Evolutionary conservation across 2,797 vertebrate species (phyloP), one percentile per base, ranked within the genome.

Genomic region (Chelmon rostratus): DNA sequence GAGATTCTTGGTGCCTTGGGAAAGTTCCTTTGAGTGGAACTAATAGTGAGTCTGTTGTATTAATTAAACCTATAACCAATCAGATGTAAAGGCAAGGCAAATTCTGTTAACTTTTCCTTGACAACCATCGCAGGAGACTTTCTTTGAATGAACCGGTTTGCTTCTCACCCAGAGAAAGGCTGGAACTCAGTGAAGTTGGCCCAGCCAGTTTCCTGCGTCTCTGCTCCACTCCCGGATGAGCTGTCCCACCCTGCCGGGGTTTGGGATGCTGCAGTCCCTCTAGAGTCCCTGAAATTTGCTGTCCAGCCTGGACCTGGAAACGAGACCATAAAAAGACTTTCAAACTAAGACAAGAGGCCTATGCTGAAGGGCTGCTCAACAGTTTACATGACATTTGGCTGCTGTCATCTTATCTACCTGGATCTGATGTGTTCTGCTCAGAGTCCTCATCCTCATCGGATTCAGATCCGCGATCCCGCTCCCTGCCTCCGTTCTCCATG

Each of bases 171-270:
- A 84, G 96, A 97, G 89, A 97, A 98, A 33, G 97, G 96, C 89
- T 98, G 97, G 88, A 98, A 98, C 93, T 98, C 97, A 0, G 97
- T 96, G 81, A 99, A 99, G 85, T 95, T 97, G 76, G 97, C 97
- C 98, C 97, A 98, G 79, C 96, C 96, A 21, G 96, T 96, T 70
- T 93, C 95, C 76, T 96, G 96, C 3, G 62, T 75, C 12, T 93
- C 65, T 21, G 68, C 90, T 65, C 73, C 83, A 21, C 68, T 70
- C 65, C 0, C 92, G 40, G 12, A 71, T 3, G 13, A 94, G 82
- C 2, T 94, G 86, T 67, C 96, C 96, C 97, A 98, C 95, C 38
- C 95, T 82, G 16, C 92, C 83, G 56, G 96, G 94, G 0, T 96
- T 1, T 96, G 92, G 11, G 95, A 91, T 1, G 88, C 76, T 0